phyloP scores from a whole-genome alignment of 2,888 invertebrate species.

The Lydus trimaculatus region DNA sequence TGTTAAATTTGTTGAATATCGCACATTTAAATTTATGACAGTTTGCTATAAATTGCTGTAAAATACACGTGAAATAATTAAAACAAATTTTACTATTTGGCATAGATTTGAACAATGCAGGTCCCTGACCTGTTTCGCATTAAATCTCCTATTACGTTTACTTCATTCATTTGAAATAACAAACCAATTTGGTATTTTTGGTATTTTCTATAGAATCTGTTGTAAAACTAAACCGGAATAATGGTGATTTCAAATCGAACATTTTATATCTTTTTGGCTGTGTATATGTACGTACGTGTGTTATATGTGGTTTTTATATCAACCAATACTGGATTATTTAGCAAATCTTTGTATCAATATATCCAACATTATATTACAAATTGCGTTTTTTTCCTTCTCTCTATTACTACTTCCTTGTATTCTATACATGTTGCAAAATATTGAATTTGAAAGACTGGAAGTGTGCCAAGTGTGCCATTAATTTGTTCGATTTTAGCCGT shows the following conservation, averaged over 20 bases:
- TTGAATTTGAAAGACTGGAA: constrained; percentile 27
- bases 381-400: constrained; percentile 22
- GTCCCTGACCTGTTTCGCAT: background rate
- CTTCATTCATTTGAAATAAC: background rate
- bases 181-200: background rate
- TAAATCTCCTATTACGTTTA: background rate
- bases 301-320: too few relatives aligned
- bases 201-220: background rate
- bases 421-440: constrained; percentile 9
- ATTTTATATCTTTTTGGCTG: too few relatives aligned
- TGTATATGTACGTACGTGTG: too few relatives aligned
- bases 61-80: background rate
- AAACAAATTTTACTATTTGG: constrained; percentile 3
- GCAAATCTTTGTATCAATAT: too few relatives aligned
- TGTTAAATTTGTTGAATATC: background rate
- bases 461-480: constrained; percentile 23
- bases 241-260: background rate
- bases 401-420: constrained; percentile 3
- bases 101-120: background rate
- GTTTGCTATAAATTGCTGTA: background rate
- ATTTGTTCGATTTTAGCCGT: constrained; percentile 23
- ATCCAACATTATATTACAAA: constrained; percentile 21
- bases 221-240: background rate
- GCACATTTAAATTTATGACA: background rate
- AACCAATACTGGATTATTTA: too few relatives aligned